Percentiles rank a stretch among this genome's conserved stretches.
phyloP scores from a whole-genome alignment of 2,888 invertebrate species.

The Brachyptera putata region DNA sequence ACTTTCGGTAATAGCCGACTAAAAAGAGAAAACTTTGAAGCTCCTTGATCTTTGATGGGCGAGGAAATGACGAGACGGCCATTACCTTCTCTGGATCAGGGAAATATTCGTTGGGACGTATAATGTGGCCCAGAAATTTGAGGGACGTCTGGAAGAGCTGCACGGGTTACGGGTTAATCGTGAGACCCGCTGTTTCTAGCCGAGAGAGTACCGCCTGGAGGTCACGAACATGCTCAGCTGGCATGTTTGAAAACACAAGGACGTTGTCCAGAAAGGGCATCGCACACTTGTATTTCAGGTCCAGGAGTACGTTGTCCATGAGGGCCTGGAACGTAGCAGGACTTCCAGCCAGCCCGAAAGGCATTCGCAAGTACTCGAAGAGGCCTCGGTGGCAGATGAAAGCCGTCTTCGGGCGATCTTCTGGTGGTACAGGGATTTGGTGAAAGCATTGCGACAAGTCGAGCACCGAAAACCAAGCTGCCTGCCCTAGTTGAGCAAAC shows the following conservation, averaged over 20 bases:
- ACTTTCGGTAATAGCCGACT: too few species aligned
- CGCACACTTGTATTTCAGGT: background rate
- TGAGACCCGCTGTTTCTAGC: too few species aligned
- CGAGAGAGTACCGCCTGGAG: too few species aligned
- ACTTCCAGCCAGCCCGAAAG: background rate
- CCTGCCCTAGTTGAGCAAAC: background rate
- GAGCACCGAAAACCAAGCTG: background rate
- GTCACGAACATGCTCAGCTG: too few species aligned
- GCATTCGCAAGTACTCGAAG: background rate
- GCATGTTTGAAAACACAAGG: slow-evolving; percentile 9
- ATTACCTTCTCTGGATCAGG: too few species aligned
- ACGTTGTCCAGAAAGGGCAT: background rate
- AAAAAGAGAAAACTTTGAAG: slow-evolving; percentile 2
- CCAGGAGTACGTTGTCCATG: slow-evolving; percentile 4
- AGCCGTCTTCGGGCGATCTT: background rate
- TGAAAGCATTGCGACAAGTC: background rate
- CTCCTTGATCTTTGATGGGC: background rate
- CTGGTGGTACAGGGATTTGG: background rate
- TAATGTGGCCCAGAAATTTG: too few species aligned
- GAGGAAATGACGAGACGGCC: background rate
- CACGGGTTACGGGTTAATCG: too few species aligned
- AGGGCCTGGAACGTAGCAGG: too few species aligned
- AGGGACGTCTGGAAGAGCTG: too few species aligned
- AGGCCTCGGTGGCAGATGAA: background rate
- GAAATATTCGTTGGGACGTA: too few species aligned